Conservation (phyloP, 1,140 invertebrate genomes). For the Zaprionus kolodkinae region DNA sequence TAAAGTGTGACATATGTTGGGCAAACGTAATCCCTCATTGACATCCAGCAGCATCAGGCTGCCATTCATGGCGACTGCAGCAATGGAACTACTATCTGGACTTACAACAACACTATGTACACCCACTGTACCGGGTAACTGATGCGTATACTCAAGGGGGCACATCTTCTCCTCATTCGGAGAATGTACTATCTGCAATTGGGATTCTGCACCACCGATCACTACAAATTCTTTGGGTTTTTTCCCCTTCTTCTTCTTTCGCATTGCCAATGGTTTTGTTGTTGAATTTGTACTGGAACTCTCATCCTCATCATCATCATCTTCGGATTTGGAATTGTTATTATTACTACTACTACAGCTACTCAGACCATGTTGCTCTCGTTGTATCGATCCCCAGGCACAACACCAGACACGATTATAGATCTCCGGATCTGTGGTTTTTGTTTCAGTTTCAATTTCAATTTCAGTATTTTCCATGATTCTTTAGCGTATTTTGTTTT, state of each 20-base stretch:
- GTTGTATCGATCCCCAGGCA: conserved; percentile 25
- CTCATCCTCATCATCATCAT: neutral
- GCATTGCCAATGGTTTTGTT: too few relatives aligned
- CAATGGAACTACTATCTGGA: conserved; percentile 24
- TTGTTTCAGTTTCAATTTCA: neutral
- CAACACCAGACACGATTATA: conserved; percentile 27
- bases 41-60: conserved; percentile 25
- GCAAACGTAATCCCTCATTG: conserved; percentile 10
- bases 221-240: conserved; percentile 31
- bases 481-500: neutral
- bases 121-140: conserved; percentile 24
- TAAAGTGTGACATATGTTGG: conserved; percentile 12
- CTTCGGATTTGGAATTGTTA: neutral
- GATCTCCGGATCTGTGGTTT: neutral
- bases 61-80: conserved; percentile 31
- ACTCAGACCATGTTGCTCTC: neutral
- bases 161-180: neutral
- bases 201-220: conserved; percentile 4
- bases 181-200: conserved; percentile 18
- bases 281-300: too few relatives aligned
- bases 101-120: conserved; percentile 28
- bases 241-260: too few relatives aligned
- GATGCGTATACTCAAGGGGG: conserved; percentile 2
- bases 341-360: too few relatives aligned
- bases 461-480: conserved; percentile 10